phyloP scores from a whole-genome alignment of 2,113 vertebrate species.

The Leucopsar rothschildi region DNA sequence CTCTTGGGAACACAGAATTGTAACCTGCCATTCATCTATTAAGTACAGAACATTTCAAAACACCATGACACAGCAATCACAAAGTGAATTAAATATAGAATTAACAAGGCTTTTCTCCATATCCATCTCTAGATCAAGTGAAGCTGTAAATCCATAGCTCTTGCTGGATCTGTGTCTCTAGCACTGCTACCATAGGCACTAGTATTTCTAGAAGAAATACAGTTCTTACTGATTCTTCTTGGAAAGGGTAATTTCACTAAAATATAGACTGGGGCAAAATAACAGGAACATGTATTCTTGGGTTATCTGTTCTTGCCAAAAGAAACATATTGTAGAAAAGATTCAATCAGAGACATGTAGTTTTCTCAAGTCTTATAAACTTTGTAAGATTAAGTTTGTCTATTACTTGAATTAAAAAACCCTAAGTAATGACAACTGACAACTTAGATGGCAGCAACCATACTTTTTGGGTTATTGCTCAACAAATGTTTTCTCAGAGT shows the following conservation, averaged over 20 bases:
- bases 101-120: background rate
- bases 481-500: background rate
- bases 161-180: background rate
- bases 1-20: background rate
- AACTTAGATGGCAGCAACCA: background rate
- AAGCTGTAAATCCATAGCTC: background rate
- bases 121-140: background rate
- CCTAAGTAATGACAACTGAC: background rate
- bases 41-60: conserved; percentile 6
- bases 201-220: background rate
- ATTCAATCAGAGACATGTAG: background rate
- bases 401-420: background rate
- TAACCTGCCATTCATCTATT: background rate
- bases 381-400: background rate
- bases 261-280: background rate
- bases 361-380: background rate
- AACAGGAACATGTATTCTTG: background rate
- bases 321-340: background rate
- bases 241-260: background rate
- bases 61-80: background rate
- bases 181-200: background rate
- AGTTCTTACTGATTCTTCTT: background rate
- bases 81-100: background rate
- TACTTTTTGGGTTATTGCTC: background rate
- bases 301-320: background rate